Conservation (phyloP, 2,888 invertebrate species). For the Blastobasis lacticolella region DNA sequence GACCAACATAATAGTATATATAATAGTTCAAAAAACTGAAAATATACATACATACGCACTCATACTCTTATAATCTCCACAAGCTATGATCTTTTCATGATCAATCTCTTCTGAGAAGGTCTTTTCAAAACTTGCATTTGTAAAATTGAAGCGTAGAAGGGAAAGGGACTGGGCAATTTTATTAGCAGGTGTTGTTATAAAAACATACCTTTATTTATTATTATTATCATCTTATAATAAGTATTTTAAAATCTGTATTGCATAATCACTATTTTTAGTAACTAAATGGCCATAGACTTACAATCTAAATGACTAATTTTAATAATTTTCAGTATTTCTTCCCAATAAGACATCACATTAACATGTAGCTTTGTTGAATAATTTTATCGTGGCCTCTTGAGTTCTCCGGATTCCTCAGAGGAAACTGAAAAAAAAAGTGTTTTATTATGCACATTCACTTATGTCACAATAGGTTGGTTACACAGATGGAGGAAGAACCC, state of each 20-base stretch:
- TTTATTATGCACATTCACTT: not conserved
- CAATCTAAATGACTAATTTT: slow-evolving; percentile 62
- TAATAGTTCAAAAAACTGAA: too few species aligned
- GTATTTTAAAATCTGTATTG: slow-evolving; percentile 12
- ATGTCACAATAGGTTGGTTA: too few species aligned
- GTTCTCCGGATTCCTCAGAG: slow-evolving; percentile 66
- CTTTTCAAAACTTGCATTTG: too few species aligned
- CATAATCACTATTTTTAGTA: slow-evolving; percentile 20
- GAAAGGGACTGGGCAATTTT: too few species aligned
- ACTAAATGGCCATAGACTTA: slow-evolving; percentile 43
- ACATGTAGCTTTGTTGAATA: slow-evolving; percentile 40
- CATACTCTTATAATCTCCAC: too few species aligned
- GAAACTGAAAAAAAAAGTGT: slow-evolving; percentile 40
- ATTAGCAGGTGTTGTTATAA: not conserved
- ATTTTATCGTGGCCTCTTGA: slow-evolving; percentile 58
- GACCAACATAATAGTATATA: too few species aligned
- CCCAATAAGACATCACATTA: slow-evolving; percentile 56
- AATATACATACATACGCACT: too few species aligned
- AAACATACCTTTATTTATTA: slow-evolving; percentile 7
- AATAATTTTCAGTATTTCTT: slow-evolving; percentile 12
- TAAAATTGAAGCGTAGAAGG: too few species aligned
- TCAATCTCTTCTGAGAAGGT: too few species aligned
- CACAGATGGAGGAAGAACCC: too few species aligned
- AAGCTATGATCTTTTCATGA: too few species aligned
- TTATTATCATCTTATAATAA: slow-evolving; percentile 14